A percentile compares a stretch with the other conserved stretches of the same genome.
These are phyloP conservation scores for Thereva nobilitata DNA, from an alignment of 2,888 invertebrate species.

Conservation along the genomic window DNA sequence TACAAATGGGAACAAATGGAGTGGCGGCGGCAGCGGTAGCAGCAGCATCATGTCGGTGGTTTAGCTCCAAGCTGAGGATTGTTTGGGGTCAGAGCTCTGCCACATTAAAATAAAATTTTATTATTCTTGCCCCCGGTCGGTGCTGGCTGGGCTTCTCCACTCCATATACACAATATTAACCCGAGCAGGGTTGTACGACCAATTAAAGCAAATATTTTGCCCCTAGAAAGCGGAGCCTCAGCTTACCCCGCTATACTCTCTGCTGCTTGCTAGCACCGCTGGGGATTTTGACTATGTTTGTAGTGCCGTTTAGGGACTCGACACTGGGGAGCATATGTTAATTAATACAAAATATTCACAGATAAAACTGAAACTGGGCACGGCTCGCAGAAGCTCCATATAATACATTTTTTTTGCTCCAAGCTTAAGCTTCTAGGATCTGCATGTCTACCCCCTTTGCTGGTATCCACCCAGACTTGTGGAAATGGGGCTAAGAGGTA, in stretches of 20 bases:
- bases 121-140: constrained; percentile 12
- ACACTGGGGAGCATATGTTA: constrained; percentile 24
- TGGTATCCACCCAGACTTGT: no score
- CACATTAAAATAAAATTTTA: constrained; percentile 31
- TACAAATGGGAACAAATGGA: constrained; percentile 31
- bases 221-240: background rate
- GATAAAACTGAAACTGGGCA: constrained; percentile 7
- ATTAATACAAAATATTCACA: constrained; percentile 28
- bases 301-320: constrained; percentile 19
- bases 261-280: constrained; percentile 6
- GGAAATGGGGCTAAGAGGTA: no score
- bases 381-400: constrained; percentile 11
- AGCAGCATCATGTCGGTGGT: constrained; percentile 3
- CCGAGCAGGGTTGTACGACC: constrained; percentile 20
- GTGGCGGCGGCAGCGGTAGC: constrained; percentile 16
- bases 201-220: constrained; percentile 34
- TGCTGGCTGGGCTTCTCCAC: background rate
- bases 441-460: no score
- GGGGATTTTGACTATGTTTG: constrained; percentile 7
- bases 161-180: constrained; percentile 22
- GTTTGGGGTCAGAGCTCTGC: background rate
- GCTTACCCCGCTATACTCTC: constrained; percentile 16
- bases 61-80: background rate
- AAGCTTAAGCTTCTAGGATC: background rate
- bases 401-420: background rate